phyloP scores from a whole-genome alignment of 30 jellyfish, hydroid and myxozoan genomes.

The Haliclystus octoradiatus region DNA sequence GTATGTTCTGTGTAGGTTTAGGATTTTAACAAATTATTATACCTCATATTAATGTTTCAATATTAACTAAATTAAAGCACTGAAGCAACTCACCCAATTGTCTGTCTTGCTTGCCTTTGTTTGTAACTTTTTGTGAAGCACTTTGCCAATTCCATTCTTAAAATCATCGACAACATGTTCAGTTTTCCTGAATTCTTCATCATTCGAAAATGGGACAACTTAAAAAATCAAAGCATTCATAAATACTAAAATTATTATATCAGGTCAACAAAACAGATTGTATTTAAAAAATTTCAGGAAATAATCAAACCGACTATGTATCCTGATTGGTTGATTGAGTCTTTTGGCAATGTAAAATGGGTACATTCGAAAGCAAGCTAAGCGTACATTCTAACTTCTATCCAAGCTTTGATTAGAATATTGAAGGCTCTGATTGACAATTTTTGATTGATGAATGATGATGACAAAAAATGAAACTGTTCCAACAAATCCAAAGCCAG shows the following conservation, averaged over 20 bases:
- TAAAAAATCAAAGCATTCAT: slow-evolving; percentile 8
- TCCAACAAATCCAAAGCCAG: too few species aligned
- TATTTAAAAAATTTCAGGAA: background rate
- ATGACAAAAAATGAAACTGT: too few species aligned
- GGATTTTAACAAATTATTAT: background rate
- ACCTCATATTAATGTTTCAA: background rate
- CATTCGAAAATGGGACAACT: slow-evolving; percentile 69
- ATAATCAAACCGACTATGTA: too few species aligned
- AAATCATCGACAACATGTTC: slow-evolving; percentile 51
- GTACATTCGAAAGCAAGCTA: too few species aligned
- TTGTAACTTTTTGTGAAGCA: slow-evolving; percentile 41
- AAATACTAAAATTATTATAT: too few species aligned
- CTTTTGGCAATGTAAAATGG: too few species aligned
- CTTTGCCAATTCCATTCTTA: slow-evolving; percentile 75
- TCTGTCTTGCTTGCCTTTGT: slow-evolving; percentile 17
- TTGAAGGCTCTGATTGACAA: too few species aligned
- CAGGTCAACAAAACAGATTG: background rate
- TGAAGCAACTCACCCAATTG: slow-evolving; percentile 48
- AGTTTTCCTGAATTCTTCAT: slow-evolving; percentile 47
- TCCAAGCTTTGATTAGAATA: too few species aligned
- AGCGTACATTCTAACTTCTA: too few species aligned
- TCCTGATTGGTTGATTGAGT: too few species aligned
- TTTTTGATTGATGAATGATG: too few species aligned
- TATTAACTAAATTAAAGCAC: background rate
- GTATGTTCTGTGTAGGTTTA: background rate